Base-by-base conservation (phyloP, 2,797 vertebrate genomes). In the Iguana delicatissima region DNA sequence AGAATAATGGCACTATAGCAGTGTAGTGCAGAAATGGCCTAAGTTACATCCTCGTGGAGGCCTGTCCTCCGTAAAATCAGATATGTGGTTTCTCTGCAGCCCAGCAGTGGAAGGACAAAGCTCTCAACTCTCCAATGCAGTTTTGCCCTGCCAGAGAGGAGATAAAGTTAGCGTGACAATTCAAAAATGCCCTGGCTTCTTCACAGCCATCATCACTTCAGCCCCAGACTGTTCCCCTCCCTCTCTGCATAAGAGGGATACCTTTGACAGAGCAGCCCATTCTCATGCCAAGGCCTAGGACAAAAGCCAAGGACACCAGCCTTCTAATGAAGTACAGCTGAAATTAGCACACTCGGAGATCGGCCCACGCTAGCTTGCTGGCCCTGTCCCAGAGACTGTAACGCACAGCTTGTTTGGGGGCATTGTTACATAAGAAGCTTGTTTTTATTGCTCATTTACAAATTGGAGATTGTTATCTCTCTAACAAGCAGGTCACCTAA, bases 381-480 rank as follows among this genome's bases (percentile, higher is more conserved):
- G 55, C 42, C 59, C 57, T 18, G 64, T 14, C 18, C 67, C 82
- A 38, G 67, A 32, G 72, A 32, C 18, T 42, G 55, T 38, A 13
- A 46, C 50, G 2, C 18, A 26, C 76, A 90, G 77, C 62, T 69
- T n/a, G 1, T 84, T 69, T 32, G 13, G 29, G 83, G 50, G 64
- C 76, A 59, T 26, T 6, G 64, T 29, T 2, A 55, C n/a, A 14
- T 76, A 72, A 74, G 62, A 46, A 74, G n/a, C 74, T 72, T 80
- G 59, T 24, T 32, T 85, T 85, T 79, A 79, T 64, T 46, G 50
- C 35, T 73, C 77, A 35, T 86, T 85, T 86, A 38, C 20, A 64
- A 74, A 57, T 26, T 26, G 50, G 67, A 80, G 32, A 69, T 35
- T 50, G 42, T 76, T 87, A 38, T 73, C 85, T n/a, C 64, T 62